A percentile compares a stretch with the other conserved stretches of the same genome.
Evolutionary conservation across 2,888 invertebrate genomes (phyloP).

Genomic region (Dryococelus australis): DNA sequence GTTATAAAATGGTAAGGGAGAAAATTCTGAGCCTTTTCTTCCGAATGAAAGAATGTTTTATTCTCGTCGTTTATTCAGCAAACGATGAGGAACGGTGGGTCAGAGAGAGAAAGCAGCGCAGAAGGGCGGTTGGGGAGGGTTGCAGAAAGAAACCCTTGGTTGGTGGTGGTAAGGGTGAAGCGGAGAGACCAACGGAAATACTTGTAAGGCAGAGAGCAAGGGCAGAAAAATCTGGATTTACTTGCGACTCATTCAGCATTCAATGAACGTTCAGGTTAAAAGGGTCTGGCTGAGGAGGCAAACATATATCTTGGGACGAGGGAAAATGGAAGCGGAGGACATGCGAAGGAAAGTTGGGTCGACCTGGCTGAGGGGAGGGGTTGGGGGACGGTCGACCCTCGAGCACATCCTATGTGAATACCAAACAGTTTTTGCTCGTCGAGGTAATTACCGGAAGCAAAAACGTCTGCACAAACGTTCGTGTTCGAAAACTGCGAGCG

Average conservation of each 20-base stretch:
- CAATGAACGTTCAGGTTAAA: conserved; percentile 20
- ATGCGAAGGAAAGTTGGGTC: conserved; percentile 6
- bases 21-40: conserved; percentile 27
- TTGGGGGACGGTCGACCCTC: background rate
- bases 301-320: conserved; percentile 6
- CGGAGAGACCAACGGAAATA: background rate
- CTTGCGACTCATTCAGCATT: conserved; percentile 21
- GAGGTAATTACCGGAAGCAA: conserved; percentile 2
- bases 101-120: background rate
- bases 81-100: conserved; percentile 16
- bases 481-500: background rate
- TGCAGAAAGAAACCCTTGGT: background rate
- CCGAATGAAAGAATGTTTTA: conserved; percentile 27
- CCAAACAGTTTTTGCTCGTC: conserved; percentile 8
- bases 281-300: conserved; percentile 22
- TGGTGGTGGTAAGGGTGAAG: no score
- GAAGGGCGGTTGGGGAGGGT: background rate
- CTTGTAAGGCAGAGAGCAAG: conserved; percentile 9
- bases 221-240: conserved; percentile 24
- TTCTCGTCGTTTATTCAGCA: conserved; percentile 18
- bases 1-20: conserved; percentile 24
- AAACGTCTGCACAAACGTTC: background rate
- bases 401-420: conserved; percentile 1
- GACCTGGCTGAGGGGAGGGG: background rate
- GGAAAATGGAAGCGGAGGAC: background rate